Evolutionary conservation across 2,113 vertebrate genomes (phyloP), one percentile per base, ranked within the genome.

Genomic region (Scartelaos histophorus): DNA sequence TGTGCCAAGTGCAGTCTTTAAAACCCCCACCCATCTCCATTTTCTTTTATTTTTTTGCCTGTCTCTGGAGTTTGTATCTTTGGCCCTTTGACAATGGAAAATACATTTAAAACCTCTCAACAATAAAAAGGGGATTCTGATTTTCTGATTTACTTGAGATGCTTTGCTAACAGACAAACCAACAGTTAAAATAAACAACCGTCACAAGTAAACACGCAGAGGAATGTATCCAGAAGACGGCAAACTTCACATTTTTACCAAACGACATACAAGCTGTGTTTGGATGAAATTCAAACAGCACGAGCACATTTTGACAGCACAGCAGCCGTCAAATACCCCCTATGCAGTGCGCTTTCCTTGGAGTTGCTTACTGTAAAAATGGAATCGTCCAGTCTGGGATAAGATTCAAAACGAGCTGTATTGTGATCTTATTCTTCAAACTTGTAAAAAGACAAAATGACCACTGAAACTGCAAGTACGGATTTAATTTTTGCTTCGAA

Each of bases 241-340:
- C 24, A 16, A 60, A 60, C 24, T 29, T 60, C 24, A 60, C 24
- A 29, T 25, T 60, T n/a, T 60, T 34, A 60, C 29, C 4, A 60
- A 60, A 24, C 57, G 13, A 60, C 29, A 60, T 60, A 60, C 13
- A 4, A 3, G 13, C 15, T 29, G 57, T 29, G 17, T 53, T 19
- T 19, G 46, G 49, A 19, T 19, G 49, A 7, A 17, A 53, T 17
- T 16, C 57, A 60, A 16, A 29, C 15, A 25, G 57, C 24, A 29
- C 13, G 57, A 29, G 57, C 57, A 60, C 57, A 60, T 60, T 60
- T 60, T 60, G 57, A 60, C 57, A 60, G 57, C 25, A 17, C 57
- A 60, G 25, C 57, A 16, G 57, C 57, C 29, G 57, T 13, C 21
- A 5, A 24, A 24, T 16, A 56, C 57, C 57, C 57, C 24, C 57